Evolutionary conservation across 1,140 invertebrate genomes (phyloP), one percentile per base, ranked within the genome.

Genomic region (Idris sp.): DNA sequence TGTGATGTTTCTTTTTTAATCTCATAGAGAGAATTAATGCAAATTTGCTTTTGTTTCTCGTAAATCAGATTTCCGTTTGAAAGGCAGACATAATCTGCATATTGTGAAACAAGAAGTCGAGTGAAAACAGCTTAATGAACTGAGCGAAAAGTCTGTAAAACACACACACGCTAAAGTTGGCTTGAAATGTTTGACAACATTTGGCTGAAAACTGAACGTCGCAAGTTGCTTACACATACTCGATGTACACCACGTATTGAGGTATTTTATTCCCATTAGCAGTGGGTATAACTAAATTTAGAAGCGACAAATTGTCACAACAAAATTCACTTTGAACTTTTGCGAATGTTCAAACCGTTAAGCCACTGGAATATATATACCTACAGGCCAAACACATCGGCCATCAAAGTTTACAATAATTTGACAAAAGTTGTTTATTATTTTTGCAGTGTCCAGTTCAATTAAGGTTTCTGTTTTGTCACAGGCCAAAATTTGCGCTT

Each of bases 331-430:
- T 48, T 68, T 49, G 53, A 69, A 71, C 41, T 69, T 65, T 59
- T 40, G 48, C 33, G 14, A 41, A 62, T 56, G 53, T 41, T 41
- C 41, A 51, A 58, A 58, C 43, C 40, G 43, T 65, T 75, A 69
- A 69, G 59, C 73, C 38, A 33, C 36, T 65, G 59, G 62, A 69
- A 75, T 65, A 69, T 69, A 75, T 65, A 75, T n/a, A n/a, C n/a
- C n/a, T n/a, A 26, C 43, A 14, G 10, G 31, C 48, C 30, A 74
- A n/a, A n/a, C n/a, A n/a, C n/a, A n/a, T n/a, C n/a, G n/a, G n/a
- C 33, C 51, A 31, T 46, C 36, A 15, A n/a, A n/a, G 38, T 18
- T 26, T 40, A 9, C 8, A 35, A 43, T 58, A 68, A 58, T 68
- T 59, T 49, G 18, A 28, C 41, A 35, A 56, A n/a, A 67, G 62